Base-by-base conservation (phyloP, 2,797 vertebrate genomes). In the Falco berigora region DNA sequence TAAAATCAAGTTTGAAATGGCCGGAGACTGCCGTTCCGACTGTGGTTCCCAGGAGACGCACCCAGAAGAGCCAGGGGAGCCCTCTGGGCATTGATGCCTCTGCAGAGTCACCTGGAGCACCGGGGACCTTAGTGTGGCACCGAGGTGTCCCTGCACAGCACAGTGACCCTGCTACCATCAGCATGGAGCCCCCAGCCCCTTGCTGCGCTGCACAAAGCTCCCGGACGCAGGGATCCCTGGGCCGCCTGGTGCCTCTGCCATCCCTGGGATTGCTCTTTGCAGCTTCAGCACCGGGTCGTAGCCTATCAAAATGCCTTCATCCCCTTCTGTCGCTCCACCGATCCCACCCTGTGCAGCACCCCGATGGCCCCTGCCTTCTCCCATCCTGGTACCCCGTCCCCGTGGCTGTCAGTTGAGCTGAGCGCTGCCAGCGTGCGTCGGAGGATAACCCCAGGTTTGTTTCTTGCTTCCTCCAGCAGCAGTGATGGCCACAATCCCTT, bases 151-250 rank as follows among this genome's bases (percentile, higher is more conserved):
- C 44, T 78, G 63, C 44, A 80, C 14, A 55, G 47, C 64, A 34
- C 46, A 36, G 69, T 2, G 24, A 23, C 52, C 9, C 34, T 74
- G 40, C 38, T 42, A 58, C 47, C 5, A 2, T 23, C 64, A 69
- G 12, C 59, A 55, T 1, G 3, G 80, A 77, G 15, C 17, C 16
- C 71, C 32, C 28, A 61, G 38, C 19, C 15, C 19, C 47, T 53
- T 1, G 0, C 10, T 59, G 38, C n/a, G 23, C 44, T 72, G 15
- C 44, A 52, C 1, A 0, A 77, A 81, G 5, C 19, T 56, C 34
- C 9, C 1, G 2, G n/a, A 13, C 3, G 1, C 0, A 3, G 40
- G 21, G 5, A 27, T 75, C 36, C 12, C 15, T 30, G 23, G 30
- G 40, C 52, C 83, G 14, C 25, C 36, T 1, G 0, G 5, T 69